Percentiles rank a stretch among this genome's conserved stretches.
phyloP scores from a whole-genome alignment of 2,888 invertebrate species.

The Microdon myrmicae region DNA sequence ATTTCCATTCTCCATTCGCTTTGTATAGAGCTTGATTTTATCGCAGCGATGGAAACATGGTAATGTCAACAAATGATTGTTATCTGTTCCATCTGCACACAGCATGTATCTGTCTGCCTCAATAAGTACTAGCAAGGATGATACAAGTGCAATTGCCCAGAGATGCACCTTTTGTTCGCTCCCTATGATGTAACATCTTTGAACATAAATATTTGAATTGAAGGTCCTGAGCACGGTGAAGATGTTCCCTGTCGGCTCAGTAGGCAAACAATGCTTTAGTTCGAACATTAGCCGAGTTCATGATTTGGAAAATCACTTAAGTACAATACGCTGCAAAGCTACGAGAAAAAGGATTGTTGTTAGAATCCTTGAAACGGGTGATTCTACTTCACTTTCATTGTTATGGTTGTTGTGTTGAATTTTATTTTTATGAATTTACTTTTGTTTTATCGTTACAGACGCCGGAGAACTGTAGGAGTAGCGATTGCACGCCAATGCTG shows the following conservation, averaged over 20 bases:
- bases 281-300: slow-evolving; percentile 11
- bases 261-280: no score
- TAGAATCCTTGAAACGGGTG: neutral
- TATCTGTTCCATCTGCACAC: neutral
- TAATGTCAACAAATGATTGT: slow-evolving; percentile 18
- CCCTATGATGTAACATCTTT: no score
- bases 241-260: no score
- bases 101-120: neutral
- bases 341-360: slow-evolving; percentile 5
- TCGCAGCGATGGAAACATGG: no score
- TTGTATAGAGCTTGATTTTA: no score
- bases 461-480: slow-evolving; percentile 63
- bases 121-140: slow-evolving; percentile 11
- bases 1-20: no score
- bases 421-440: neutral
- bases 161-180: slow-evolving; percentile 29
- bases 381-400: neutral
- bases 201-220: slow-evolving; percentile 16
- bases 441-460: slow-evolving; percentile 57
- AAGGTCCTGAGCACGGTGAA: no score
- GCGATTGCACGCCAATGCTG: slow-evolving; percentile 71
- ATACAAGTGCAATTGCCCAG: slow-evolving; percentile 18
- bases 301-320: slow-evolving; percentile 30
- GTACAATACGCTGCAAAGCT: slow-evolving; percentile 17
- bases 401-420: slow-evolving; percentile 2